A percentile compares a stretch with the other conserved stretches of the same genome.
Conservation (phyloP, 2,797 vertebrate species). For the Spatula versicolor region DNA sequence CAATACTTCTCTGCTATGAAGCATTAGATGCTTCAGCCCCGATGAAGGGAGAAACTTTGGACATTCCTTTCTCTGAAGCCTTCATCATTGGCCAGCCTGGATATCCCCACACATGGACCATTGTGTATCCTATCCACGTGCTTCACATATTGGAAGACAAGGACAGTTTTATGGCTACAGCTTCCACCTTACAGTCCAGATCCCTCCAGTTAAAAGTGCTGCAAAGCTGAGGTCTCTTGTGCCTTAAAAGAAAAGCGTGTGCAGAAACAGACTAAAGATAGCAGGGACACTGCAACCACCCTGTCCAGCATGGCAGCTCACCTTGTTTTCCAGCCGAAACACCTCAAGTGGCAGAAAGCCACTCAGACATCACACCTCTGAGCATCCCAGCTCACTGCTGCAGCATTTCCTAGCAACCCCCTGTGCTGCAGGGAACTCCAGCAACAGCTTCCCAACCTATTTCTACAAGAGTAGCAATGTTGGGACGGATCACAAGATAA, state of each 20-base stretch:
- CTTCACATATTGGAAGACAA: not conserved
- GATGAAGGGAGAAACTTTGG: not conserved
- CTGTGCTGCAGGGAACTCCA: accelerated
- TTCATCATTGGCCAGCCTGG: accelerated
- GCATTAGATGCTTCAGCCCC: not conserved
- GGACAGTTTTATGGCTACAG: not conserved
- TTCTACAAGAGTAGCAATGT: not conserved
- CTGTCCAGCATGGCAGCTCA: accelerated
- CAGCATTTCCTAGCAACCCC: not conserved
- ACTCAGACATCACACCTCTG: accelerated
- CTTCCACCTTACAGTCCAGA: not conserved
- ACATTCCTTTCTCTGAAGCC: not conserved
- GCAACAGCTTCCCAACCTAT: not conserved
- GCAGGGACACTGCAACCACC: not conserved
- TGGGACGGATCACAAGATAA: not conserved
- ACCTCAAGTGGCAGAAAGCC: not conserved
- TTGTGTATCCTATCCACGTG: not conserved
- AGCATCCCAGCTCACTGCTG: not conserved
- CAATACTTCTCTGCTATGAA: not conserved
- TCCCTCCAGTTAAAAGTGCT: not conserved
- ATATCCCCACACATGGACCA: not conserved
- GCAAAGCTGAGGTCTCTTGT: not conserved
- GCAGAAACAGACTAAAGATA: not conserved
- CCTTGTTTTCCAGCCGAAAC: not conserved
- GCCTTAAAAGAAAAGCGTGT: not conserved